Evolutionary conservation across 2,888 invertebrate species (phyloP).

Genomic region (Drosophila engyochracea): DNA sequence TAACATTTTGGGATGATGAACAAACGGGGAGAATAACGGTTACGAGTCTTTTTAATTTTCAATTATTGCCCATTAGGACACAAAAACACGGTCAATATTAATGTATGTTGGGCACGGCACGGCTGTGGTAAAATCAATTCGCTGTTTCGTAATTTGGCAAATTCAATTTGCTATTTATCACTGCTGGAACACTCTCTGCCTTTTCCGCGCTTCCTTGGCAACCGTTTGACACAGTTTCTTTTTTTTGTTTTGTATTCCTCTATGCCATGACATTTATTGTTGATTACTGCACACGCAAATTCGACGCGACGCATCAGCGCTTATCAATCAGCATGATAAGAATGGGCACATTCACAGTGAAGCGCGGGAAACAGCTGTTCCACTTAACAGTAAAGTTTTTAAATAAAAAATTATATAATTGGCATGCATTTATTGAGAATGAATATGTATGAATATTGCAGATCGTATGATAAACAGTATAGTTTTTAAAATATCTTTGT

Average conservation of each 20-base stretch:
- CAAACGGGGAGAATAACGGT: slow-evolving; percentile 6
- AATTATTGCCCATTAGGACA: slow-evolving; percentile 24
- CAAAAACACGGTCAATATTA: background rate
- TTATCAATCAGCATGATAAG: slow-evolving; percentile 57
- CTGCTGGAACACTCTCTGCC: slow-evolving; percentile 48
- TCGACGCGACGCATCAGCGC: slow-evolving; percentile 38
- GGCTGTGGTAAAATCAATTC: slow-evolving; percentile 65
- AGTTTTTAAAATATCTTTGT: background rate
- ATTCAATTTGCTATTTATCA: slow-evolving; percentile 46
- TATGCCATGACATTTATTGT: slow-evolving; percentile 74
- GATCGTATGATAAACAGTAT: background rate
- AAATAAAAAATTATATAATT: background rate
- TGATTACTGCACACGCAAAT: slow-evolving; percentile 63
- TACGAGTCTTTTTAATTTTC: background rate
- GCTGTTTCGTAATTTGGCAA: slow-evolving; percentile 66
- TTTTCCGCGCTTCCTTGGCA: slow-evolving; percentile 58
- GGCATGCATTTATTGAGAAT: background rate
- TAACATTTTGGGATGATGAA: slow-evolving; percentile 86
- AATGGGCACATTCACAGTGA: slow-evolving; percentile 41
- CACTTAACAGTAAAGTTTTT: background rate
- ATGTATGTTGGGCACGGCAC: background rate
- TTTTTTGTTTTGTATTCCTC: slow-evolving; percentile 36
- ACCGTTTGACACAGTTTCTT: slow-evolving; percentile 69
- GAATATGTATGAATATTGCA: background rate
- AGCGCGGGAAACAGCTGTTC: slow-evolving; percentile 38